Evolutionary conservation across 2,113 vertebrate species (phyloP).

Genomic region (Steatornis caripensis): DNA sequence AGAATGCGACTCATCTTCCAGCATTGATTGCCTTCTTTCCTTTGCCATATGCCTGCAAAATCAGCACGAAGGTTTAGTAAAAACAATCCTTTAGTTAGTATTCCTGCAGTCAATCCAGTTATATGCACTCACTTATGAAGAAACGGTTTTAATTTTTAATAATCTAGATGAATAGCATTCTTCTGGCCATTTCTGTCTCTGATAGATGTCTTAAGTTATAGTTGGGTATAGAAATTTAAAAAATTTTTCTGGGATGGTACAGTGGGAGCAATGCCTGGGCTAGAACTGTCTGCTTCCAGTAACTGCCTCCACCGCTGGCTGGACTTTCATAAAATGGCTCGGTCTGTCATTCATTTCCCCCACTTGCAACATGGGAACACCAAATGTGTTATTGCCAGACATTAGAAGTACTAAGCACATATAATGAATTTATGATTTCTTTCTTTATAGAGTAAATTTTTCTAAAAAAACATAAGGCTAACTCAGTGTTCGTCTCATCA

Average conservation of each 20-base stretch:
- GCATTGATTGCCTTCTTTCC: background rate
- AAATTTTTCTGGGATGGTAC: background rate
- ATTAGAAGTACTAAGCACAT: background rate
- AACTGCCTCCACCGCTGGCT: background rate
- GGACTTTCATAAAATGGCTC: background rate
- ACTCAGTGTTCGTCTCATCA: background rate
- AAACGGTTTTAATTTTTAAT: background rate
- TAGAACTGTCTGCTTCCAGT: background rate
- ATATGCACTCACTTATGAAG: background rate
- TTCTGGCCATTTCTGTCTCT: background rate
- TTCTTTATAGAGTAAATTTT: background rate
- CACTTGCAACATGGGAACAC: fast-evolving
- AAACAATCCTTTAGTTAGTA: background rate
- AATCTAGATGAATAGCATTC: background rate
- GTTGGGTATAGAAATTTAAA: background rate
- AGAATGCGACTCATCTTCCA: slow-evolving; percentile 20
- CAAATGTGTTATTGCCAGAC: background rate
- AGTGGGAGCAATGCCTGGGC: background rate
- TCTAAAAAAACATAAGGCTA: background rate
- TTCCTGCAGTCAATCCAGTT: background rate
- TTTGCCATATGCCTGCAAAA: background rate
- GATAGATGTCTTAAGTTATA: background rate
- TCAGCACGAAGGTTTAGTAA: background rate
- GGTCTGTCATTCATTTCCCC: background rate
- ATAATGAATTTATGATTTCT: background rate